phyloP scores from a whole-genome alignment of 1,140 invertebrate genomes.

The Phymorhynchus buccinoides region DNA sequence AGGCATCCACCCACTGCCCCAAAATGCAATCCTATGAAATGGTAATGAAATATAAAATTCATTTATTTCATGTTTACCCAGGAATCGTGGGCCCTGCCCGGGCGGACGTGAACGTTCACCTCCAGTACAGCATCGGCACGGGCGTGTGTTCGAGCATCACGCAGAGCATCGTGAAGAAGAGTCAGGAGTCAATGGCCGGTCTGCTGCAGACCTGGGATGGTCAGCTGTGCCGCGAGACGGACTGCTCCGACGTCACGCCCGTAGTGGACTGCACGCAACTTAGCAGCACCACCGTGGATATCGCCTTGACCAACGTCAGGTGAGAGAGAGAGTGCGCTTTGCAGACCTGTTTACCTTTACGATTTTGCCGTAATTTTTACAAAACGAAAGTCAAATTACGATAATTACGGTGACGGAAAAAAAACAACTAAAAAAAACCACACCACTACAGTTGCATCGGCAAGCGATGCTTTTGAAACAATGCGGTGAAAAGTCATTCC shows the following conservation, averaged over 20 bases:
- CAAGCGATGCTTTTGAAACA: too few species aligned
- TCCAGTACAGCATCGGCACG: constrained; percentile 10
- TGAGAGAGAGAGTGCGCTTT: background rate
- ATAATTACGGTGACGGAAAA: too few species aligned
- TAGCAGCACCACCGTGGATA: background rate
- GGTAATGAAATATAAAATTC: too few species aligned
- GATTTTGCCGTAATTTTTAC: too few species aligned
- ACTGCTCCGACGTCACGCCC: constrained; percentile 23
- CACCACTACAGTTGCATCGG: too few species aligned
- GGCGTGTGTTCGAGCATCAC: constrained; percentile 13
- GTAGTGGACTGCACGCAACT: constrained; percentile 5
- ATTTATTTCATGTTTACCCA: too few species aligned
- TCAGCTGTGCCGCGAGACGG: background rate
- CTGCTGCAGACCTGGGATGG: background rate
- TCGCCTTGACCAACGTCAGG: constrained; percentile 14
- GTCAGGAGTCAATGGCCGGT: background rate
- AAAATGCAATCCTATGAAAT: too few species aligned
- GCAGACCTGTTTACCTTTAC: too few species aligned
- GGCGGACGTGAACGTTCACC: background rate
- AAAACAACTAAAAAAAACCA: too few species aligned
- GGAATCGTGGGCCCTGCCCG: constrained; percentile 31
- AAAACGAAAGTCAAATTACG: too few species aligned
- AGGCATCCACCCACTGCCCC: too few species aligned
- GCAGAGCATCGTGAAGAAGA: background rate
- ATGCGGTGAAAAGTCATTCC: too few species aligned